Base-by-base conservation (phyloP, 2,797 vertebrate species). In the Pseudomugil gertrudae region DNA sequence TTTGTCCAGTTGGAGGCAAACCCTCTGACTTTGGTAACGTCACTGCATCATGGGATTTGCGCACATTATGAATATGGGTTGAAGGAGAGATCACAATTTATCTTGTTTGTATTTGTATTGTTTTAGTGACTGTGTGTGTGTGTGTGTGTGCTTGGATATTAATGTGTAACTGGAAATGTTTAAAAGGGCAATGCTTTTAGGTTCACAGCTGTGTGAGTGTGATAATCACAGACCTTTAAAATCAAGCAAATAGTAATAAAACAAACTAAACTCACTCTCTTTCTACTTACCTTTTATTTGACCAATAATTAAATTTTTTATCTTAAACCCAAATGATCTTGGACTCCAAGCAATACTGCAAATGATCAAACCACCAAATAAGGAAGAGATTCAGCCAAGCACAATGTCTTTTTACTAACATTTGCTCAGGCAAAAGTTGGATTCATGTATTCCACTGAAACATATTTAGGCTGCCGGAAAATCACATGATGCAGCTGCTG, bases 401-500 rank as follows among this genome's bases (percentile, higher is more conserved):
- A 19, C 63, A 66, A 61, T 67, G 66, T 81, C 79, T 81, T 69
- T 72, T 63, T 51, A 53, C 58, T 6, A 68, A 76, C 52, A 67
- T 26, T 68, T 29, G 1, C 21, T 66, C 62, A 64, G 27, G 45
- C 38, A 36, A 30, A 26, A 36, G 48, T 5, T 57, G 70, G 54
- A 51, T 57, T 38, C 53, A 51, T 52, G 48, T 47, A 30, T 53
- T 47, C 15, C 48, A 43, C 1, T 62, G 52, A 77, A 73, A 69
- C 66, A 58, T 48, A 67, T 64, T 76, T 48, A 63, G 66, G 67
- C 52, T 36, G 64, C 64, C 66, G 63, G 60, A 69, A 80, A 74
- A 73, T 83, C 85, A 80, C 68, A 74, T 79, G 81, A 81, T 66
- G 57, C 29, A 33, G 68, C 52, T 69, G 51, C 53, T 84, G 81